Conservation (phyloP, 1,140 invertebrate species). For the Copidosoma floridanum region DNA sequence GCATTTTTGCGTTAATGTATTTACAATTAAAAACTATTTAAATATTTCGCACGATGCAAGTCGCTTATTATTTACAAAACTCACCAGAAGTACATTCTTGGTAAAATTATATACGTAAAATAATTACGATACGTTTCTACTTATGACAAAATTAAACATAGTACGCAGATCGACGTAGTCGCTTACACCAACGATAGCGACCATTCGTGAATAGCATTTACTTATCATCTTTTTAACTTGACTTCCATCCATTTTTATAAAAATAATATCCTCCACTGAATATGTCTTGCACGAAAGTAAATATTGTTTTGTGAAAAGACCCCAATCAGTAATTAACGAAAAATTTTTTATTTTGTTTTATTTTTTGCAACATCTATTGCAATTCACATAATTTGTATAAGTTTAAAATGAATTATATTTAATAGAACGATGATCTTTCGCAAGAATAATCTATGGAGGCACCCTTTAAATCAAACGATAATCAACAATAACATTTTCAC, state of each 20-base stretch:
- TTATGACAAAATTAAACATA: constrained; percentile 7
- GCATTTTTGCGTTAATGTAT: constrained; percentile 23
- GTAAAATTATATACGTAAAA: constrained; percentile 16
- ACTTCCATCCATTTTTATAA: constrained; percentile 37
- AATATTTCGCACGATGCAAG: constrained; percentile 30
- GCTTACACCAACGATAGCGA: background rate
- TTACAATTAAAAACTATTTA: constrained; percentile 36
- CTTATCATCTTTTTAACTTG: constrained; percentile 6
- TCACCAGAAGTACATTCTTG: constrained; percentile 11
- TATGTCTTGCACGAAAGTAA: too few relatives aligned
- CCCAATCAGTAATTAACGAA: too few relatives aligned
- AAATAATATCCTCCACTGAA: constrained; percentile 51
- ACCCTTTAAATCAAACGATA: constrained; percentile 20
- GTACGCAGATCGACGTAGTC: constrained; percentile 12
- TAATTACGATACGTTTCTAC: constrained; percentile 16
- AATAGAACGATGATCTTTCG: too few relatives aligned
- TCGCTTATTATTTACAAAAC: constrained; percentile 21
- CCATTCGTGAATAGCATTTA: constrained; percentile 1
- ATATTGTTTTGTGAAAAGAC: too few relatives aligned
- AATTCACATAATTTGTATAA: too few relatives aligned
- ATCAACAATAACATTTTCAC: background rate
- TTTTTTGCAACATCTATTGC: too few relatives aligned
- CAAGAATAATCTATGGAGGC: constrained; percentile 5
- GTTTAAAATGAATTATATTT: background rate
- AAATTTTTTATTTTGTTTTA: too few relatives aligned